Base-by-base conservation (phyloP, 2,113 vertebrate genomes). In the Picathartes gymnocephalus region DNA sequence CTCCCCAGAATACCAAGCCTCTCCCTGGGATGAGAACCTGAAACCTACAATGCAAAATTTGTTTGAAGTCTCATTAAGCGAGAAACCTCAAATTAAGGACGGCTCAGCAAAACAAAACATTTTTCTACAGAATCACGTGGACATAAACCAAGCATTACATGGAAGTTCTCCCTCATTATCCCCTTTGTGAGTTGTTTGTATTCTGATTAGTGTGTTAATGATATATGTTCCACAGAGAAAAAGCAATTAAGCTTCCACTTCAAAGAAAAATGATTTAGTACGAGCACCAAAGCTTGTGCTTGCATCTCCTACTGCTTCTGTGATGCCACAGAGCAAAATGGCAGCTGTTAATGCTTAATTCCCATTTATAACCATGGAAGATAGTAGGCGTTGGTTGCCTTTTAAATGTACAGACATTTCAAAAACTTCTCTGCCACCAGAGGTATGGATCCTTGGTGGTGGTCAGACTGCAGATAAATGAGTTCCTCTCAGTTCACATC, bases 81-180 rank as follows among this genome's bases (percentile, higher is more conserved):
- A 96, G 87, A 95, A 94, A 88, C 68, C 71, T 90, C 90, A 86
- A 92, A 95, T 97, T 96, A 96, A 88, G 76, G 90, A 78, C 76
- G 90, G 92, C 88, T 93, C 95, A 95, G 82, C 56, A 93, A 96
- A 97, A 88, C 90, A 96, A 97, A 96, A 95, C 80, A 81, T 90
- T 94, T 96, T 93, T 90, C 81, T 95, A 82, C 35, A 48, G 45
- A 93, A 94, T 93, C 81, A 86, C 3, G 1, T 81, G 85, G 68
- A 86, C 62, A 71, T 74, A 92, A 95, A 93, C 60, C 44, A 93
- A 88, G 81, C 69, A 71, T 70, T 81, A 86, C 51, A 53, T n/a
- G 77, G 79, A 94, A 73, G 56, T 53, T 92, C 65, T 80, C 79
- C 86, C 89, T 95, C 91, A 95, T 95, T 96, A 96, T 87, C 66